Percentiles rank a stretch among this genome's conserved stretches.
phyloP scores from a whole-genome alignment of 2,888 invertebrate genomes.

The Dyspetes luteomarginatus region DNA sequence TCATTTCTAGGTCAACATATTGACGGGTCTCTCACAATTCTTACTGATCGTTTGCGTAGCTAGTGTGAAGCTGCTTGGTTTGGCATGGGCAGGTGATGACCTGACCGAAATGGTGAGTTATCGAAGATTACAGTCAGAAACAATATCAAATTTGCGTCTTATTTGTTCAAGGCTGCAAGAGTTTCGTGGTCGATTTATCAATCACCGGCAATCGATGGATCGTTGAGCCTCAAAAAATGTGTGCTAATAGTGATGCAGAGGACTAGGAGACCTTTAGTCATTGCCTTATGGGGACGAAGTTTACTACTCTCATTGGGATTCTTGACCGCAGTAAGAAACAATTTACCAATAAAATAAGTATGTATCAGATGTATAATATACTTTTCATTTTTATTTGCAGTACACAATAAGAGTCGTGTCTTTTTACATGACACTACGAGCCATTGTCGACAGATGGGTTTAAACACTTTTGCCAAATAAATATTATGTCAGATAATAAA shows the following conservation, averaged over 20 bases:
- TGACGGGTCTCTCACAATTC: conserved; percentile 67
- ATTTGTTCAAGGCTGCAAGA: conserved; percentile 39
- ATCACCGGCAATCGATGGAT: conserved; percentile 57
- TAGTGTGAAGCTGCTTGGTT: conserved; percentile 69
- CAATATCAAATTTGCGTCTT: background rate
- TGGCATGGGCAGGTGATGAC: conserved; percentile 74
- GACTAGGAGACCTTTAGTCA: conserved; percentile 66
- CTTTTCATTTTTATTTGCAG: conserved; percentile 47
- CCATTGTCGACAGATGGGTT: conserved; percentile 48
- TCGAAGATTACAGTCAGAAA: background rate
- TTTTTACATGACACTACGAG: conserved; percentile 66
- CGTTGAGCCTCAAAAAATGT: conserved; percentile 44
- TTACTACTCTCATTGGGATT: conserved; percentile 66
- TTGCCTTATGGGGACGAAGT: conserved; percentile 57
- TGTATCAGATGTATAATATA: background rate
- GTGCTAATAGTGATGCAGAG: conserved; percentile 65
- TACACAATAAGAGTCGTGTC: conserved; percentile 58
- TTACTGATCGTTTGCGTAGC: conserved; percentile 69
- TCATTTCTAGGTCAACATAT: conserved; percentile 65
- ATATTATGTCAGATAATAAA: background rate
- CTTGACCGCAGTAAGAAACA: conserved; percentile 63
- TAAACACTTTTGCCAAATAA: background rate
- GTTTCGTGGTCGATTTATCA: conserved; percentile 66
- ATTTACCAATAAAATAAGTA: background rate
- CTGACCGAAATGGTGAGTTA: conserved; percentile 72